phyloP scores from a whole-genome alignment of 2,797 vertebrate species.

The Uromys caudimaculatus region DNA sequence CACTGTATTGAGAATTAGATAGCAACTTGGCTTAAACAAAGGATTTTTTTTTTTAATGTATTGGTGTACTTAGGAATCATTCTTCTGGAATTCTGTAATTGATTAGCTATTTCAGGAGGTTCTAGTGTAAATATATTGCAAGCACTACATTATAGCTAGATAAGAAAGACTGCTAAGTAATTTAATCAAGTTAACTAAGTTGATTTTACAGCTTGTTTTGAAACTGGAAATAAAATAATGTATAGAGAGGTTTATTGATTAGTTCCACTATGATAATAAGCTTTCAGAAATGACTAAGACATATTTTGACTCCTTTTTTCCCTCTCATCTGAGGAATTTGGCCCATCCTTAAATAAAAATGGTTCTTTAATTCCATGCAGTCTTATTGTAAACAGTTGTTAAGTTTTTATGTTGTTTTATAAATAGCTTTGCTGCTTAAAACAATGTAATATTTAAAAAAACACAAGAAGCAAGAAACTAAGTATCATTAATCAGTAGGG shows the following conservation, averaged over 20 bases:
- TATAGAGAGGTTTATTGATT: constrained; percentile 69
- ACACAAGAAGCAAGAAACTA: constrained; percentile 50
- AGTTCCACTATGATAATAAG: constrained; percentile 81
- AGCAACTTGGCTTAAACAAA: constrained; percentile 59
- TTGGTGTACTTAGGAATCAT: constrained; percentile 65
- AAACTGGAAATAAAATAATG: constrained; percentile 80
- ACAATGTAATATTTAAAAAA: constrained; percentile 51
- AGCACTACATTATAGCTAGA: constrained; percentile 67
- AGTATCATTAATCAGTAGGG: constrained; percentile 64
- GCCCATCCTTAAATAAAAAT: constrained; percentile 67
- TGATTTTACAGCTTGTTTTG: constrained; percentile 81
- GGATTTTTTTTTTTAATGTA: constrained; percentile 24
- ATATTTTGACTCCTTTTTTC: constrained; percentile 56
- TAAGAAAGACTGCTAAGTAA: constrained; percentile 73
- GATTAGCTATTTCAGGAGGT: constrained; percentile 60
- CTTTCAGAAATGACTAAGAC: constrained; percentile 73
- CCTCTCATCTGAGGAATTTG: constrained; percentile 53
- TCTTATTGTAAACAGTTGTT: constrained; percentile 60
- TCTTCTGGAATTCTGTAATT: constrained; percentile 68
- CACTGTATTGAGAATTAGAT: constrained; percentile 54
- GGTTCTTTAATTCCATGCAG: constrained; percentile 63
- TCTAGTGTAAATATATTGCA: constrained; percentile 61
- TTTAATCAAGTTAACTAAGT: constrained; percentile 75
- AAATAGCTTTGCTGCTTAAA: constrained; percentile 20
- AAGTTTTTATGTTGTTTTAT: constrained; percentile 77